A percentile compares a stretch with the other conserved stretches of the same genome.
Conservation (phyloP, 2,888 invertebrate species). For the Pardosa pseudoannulata region DNA sequence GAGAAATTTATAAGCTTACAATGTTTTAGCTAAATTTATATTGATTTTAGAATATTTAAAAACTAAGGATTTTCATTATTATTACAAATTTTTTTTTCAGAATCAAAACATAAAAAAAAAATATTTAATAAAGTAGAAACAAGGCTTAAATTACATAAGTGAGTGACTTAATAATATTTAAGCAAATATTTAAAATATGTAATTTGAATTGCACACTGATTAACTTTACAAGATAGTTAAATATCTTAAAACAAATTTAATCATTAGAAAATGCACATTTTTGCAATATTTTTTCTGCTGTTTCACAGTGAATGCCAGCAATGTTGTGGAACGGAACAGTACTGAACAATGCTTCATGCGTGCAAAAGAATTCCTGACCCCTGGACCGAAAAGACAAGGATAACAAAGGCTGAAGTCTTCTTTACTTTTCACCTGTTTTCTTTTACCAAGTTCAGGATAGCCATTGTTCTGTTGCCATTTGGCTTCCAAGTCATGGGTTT, state of each 20-base stretch:
- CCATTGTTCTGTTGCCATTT: background rate
- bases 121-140: too few relatives aligned
- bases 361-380: background rate
- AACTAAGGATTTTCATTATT: too few relatives aligned
- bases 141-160: too few relatives aligned
- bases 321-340: background rate
- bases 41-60: too few relatives aligned
- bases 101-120: too few relatives aligned
- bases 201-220: background rate
- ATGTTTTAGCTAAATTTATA: too few relatives aligned
- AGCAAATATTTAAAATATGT: too few relatives aligned
- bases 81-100: too few relatives aligned
- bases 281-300: too few relatives aligned
- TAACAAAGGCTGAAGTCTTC: background rate
- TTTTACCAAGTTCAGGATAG: background rate
- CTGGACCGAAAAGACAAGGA: background rate
- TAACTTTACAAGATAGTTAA: background rate
- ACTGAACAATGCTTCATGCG: background rate
- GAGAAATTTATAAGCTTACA: too few relatives aligned
- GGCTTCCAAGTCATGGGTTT: background rate
- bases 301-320: background rate
- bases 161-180: too few relatives aligned
- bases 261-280: background rate
- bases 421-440: background rate
- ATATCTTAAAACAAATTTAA: background rate